These are phyloP conservation scores for Ciconia nigra DNA, from an alignment of 2,797 vertebrate genomes.

Conservation along the genomic window DNA sequence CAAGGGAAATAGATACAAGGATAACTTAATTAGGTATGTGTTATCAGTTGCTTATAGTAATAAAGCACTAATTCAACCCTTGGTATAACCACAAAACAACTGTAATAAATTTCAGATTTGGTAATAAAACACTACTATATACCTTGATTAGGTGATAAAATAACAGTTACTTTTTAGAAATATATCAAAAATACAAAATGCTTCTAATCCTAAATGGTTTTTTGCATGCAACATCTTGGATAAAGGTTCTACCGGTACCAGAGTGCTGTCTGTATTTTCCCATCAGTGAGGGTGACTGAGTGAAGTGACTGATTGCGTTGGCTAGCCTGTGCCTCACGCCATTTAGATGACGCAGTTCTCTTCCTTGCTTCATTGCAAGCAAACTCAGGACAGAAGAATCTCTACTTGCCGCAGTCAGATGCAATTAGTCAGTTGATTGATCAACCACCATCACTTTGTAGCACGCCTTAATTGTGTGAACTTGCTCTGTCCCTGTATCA, in stretches of 20 bases:
- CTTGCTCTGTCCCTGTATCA: not conserved
- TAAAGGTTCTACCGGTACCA: not conserved
- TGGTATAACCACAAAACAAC: constrained; percentile 8
- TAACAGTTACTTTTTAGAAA: not conserved
- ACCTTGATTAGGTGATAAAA: constrained; percentile 4
- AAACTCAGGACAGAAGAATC: not conserved
- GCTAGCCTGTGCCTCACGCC: not conserved
- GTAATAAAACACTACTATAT: constrained; percentile 15
- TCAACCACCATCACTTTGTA: not conserved
- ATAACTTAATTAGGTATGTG: not conserved
- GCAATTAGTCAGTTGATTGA: not conserved
- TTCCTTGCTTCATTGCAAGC: not conserved
- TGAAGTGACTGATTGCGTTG: accelerated
- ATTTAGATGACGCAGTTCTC: not conserved
- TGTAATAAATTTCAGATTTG: constrained; percentile 38
- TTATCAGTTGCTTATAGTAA: constrained; percentile 49
- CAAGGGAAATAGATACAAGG: constrained; percentile 30
- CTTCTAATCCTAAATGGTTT: not conserved
- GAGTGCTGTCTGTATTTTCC: not conserved
- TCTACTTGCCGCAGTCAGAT: not conserved
- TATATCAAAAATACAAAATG: not conserved
- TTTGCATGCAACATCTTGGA: not conserved
- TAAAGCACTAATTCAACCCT: constrained; percentile 51
- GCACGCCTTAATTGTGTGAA: not conserved
- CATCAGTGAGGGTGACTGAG: not conserved